Conservation (phyloP, 2,888 invertebrate genomes). For the Plebejus argus region DNA sequence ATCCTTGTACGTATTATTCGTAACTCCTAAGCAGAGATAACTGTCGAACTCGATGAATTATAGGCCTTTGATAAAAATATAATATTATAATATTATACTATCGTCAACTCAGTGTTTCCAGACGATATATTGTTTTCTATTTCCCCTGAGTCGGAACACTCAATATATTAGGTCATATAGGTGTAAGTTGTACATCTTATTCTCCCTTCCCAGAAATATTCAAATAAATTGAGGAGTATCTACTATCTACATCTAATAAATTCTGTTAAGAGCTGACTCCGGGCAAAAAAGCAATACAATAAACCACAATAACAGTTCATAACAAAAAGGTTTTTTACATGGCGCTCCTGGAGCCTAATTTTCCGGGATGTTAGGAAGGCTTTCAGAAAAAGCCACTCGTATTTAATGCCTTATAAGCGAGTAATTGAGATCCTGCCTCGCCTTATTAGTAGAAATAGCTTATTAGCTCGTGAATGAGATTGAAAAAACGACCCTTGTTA, state of each 20-base stretch:
- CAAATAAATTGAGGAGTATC: slow-evolving; percentile 14
- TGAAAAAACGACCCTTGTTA: slow-evolving; percentile 25
- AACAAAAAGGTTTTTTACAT: slow-evolving; percentile 23
- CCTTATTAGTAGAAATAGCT: slow-evolving; percentile 26
- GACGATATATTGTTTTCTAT: neutral
- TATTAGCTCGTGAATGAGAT: slow-evolving; percentile 13
- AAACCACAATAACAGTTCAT: slow-evolving; percentile 1
- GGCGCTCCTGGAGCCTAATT: slow-evolving; percentile 10
- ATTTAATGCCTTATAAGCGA: neutral
- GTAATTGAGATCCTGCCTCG: slow-evolving; percentile 18
- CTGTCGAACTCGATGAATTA: neutral
- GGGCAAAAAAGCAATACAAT: neutral
- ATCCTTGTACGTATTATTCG: neutral
- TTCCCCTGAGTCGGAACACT: neutral
- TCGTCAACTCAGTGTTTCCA: neutral
- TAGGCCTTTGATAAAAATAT: slow-evolving; percentile 18
- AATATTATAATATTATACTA: too few relatives aligned
- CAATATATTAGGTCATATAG: neutral
- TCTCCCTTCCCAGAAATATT: neutral
- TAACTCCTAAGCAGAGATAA: neutral
- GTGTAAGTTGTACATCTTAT: neutral
- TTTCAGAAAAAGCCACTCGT: slow-evolving; percentile 18
- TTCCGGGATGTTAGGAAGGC: slow-evolving; percentile 5
- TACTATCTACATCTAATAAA: slow-evolving; percentile 5
- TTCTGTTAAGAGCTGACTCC: neutral